Evolutionary conservation across 2,888 invertebrate genomes (phyloP).

Genomic region (Eupithecia dodoneata): DNA sequence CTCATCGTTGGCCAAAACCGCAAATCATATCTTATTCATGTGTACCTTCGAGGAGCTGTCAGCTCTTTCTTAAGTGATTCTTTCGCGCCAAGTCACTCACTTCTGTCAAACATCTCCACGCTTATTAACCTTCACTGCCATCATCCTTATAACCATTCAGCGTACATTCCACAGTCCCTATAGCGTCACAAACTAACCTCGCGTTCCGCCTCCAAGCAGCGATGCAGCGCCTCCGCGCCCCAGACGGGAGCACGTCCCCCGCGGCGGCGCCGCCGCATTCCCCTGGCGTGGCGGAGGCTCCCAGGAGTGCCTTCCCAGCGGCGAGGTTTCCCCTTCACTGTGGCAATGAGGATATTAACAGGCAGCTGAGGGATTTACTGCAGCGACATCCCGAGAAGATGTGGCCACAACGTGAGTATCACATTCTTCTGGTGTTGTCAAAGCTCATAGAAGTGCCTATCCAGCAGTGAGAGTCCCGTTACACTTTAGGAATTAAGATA

Average conservation of each 20-base stretch:
- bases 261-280: slow-evolving; percentile 51
- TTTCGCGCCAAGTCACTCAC: neutral
- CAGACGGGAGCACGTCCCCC: slow-evolving; percentile 53
- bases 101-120: neutral
- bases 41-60: neutral
- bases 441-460: slow-evolving; percentile 73
- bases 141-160: slow-evolving; percentile 53
- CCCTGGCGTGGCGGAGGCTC: slow-evolving; percentile 62
- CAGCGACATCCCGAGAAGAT: slow-evolving; percentile 89
- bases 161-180: slow-evolving; percentile 42
- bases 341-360: slow-evolving; percentile 84
- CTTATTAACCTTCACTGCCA: neutral
- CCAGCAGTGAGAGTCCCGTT: slow-evolving; percentile 76
- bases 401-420: slow-evolving; percentile 81
- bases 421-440: slow-evolving; percentile 52
- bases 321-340: slow-evolving; percentile 80
- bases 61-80: neutral
- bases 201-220: slow-evolving; percentile 62
- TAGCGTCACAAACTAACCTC: slow-evolving; percentile 42
- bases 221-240: slow-evolving; percentile 75
- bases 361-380: slow-evolving; percentile 91
- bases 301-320: slow-evolving; percentile 72
- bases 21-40: neutral
- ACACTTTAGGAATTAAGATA: too few species aligned
- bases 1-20: neutral